phyloP scores from a whole-genome alignment of 2,888 invertebrate genomes.

The Ischnus inquisitorius region DNA sequence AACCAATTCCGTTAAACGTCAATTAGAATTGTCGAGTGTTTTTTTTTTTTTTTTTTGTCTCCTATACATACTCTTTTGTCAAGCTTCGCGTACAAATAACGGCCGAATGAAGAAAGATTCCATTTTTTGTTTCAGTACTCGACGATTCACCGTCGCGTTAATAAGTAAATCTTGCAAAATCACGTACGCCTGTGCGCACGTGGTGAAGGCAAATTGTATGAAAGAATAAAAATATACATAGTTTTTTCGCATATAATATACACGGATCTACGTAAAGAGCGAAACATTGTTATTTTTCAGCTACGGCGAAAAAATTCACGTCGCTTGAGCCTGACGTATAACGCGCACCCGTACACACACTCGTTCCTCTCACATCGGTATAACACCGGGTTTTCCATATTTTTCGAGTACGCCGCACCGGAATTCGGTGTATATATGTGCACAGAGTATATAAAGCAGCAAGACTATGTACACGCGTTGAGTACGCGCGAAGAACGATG shows the following conservation, averaged over 20 bases:
- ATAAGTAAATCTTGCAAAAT: neutral
- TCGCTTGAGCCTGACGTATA: slow-evolving; percentile 5
- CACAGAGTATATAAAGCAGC: neutral
- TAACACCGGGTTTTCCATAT: slow-evolving; percentile 42
- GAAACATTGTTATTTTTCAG: slow-evolving; percentile 30
- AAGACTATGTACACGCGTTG: neutral
- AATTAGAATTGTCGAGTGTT: neutral
- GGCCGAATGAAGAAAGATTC: neutral
- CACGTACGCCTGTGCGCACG: neutral
- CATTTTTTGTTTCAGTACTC: neutral
- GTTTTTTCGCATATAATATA: neutral
- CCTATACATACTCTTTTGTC: neutral
- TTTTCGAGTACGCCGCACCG: slow-evolving; percentile 34
- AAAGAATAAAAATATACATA: neutral
- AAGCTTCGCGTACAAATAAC: neutral
- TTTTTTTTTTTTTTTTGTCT: neutral
- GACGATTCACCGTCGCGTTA: neutral
- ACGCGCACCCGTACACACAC: slow-evolving; percentile 3
- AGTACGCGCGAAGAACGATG: neutral
- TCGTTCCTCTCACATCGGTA: slow-evolving; percentile 9
- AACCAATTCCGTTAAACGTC: slow-evolving; percentile 54
- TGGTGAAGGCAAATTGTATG: neutral
- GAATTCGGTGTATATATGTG: slow-evolving; percentile 23
- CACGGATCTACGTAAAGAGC: neutral
- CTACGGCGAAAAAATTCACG: neutral